A percentile compares a stretch with the other conserved stretches of the same genome.
Evolutionary conservation across 53 echinoderm and acorn worm species (phyloP).

Genomic region (Patiria pectinifera): DNA sequence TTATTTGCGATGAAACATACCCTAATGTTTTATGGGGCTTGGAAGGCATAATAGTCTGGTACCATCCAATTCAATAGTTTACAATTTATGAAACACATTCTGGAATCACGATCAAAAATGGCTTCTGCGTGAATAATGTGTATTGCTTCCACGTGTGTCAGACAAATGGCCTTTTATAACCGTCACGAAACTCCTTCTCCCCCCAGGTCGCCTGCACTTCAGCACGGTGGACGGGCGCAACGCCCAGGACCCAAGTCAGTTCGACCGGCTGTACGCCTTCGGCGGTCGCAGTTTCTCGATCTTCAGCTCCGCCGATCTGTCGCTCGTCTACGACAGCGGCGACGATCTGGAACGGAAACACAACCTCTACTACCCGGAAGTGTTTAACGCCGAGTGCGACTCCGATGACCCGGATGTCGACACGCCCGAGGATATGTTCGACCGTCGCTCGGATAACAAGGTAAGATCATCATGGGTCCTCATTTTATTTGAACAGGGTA

Average conservation of each 20-base stretch:
- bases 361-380: slow-evolving; percentile 65
- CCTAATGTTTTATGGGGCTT: too few species aligned
- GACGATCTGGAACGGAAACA: slow-evolving; percentile 73
- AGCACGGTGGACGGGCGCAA: slow-evolving; percentile 76
- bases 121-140: too few species aligned
- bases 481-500: not conserved
- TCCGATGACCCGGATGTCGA: slow-evolving; percentile 4
- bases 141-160: too few species aligned
- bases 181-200: not conserved
- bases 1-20: too few species aligned
- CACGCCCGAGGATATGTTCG: slow-evolving; percentile 53
- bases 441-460: slow-evolving; percentile 67
- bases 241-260: slow-evolving; percentile 42
- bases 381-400: slow-evolving; percentile 71
- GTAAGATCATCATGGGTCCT: slow-evolving; percentile 33
- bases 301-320: slow-evolving; percentile 66
- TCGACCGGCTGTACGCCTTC: slow-evolving; percentile 70
- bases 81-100: too few species aligned
- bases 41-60: too few species aligned
- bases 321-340: slow-evolving; percentile 78
- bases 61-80: too few species aligned
- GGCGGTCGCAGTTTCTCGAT: slow-evolving; percentile 81
- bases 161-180: too few species aligned
- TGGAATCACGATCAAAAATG: too few species aligned
- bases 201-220: slow-evolving; percentile 76